phyloP scores from a whole-genome alignment of 2,797 vertebrate species.

The Urosaurus nigricauda region DNA sequence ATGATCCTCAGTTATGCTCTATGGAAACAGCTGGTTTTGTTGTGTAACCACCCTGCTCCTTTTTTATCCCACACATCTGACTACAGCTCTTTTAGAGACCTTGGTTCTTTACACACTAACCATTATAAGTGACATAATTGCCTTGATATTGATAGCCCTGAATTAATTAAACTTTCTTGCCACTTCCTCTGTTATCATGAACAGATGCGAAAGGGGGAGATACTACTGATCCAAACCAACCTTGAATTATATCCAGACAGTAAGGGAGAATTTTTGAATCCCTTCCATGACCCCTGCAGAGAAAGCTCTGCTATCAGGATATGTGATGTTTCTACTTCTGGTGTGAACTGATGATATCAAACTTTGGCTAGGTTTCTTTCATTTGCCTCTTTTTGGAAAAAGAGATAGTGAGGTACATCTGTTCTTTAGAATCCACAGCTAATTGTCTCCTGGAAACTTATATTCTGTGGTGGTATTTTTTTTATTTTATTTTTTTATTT shows the following conservation, averaged over 20 bases:
- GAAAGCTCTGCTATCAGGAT: conserved; percentile 20
- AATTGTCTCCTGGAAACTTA: background rate
- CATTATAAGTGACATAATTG: conserved; percentile 31
- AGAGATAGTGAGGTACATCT: background rate
- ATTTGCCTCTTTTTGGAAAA: conserved; percentile 1
- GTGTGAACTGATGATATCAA: background rate
- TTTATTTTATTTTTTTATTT: too few species aligned
- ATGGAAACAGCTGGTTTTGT: background rate
- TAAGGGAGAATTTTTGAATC: background rate
- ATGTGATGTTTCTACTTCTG: conserved; percentile 4
- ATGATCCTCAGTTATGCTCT: background rate
- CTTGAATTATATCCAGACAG: conserved; percentile 16
- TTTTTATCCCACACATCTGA: conserved; percentile 21
- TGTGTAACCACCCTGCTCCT: background rate
- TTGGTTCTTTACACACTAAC: conserved; percentile 27
- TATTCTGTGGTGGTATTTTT: background rate
- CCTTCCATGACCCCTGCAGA: background rate
- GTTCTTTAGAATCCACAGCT: background rate
- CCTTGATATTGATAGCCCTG: conserved; percentile 34
- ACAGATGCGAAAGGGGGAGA: conserved; percentile 24
- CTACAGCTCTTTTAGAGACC: background rate
- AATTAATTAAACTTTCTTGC: conserved; percentile 31
- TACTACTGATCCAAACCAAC: conserved; percentile 25
- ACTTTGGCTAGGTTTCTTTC: background rate
- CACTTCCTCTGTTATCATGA: conserved; percentile 24